Conservation (phyloP, 2,797 vertebrate species). For the Phaenicophaeus curvirostris region DNA sequence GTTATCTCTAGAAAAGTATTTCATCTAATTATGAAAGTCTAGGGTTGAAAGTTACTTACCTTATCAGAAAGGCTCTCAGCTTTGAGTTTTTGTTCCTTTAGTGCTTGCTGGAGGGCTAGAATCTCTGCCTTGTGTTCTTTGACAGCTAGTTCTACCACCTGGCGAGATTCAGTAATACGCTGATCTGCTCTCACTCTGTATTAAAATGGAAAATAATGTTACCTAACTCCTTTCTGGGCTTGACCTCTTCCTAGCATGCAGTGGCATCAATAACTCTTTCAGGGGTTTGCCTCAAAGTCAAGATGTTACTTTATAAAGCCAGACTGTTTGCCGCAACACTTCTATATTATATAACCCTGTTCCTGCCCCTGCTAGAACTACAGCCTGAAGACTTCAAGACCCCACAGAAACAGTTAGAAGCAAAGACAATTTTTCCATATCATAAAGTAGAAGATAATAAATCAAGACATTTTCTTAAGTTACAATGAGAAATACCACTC, state of each 20-base stretch:
- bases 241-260: slow-evolving; percentile 21
- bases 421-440: neutral
- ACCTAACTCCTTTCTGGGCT: slow-evolving; percentile 13
- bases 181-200: slow-evolving; percentile 91
- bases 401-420: neutral
- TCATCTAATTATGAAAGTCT: neutral
- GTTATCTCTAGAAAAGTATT: neutral
- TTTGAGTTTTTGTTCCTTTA: slow-evolving; percentile 98
- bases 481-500: slow-evolving; percentile 17
- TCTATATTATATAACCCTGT: neutral
- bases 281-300: slow-evolving; percentile 38
- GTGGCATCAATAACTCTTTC: slow-evolving; percentile 3
- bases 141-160: slow-evolving; percentile 93
- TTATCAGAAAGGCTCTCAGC: slow-evolving; percentile 98
- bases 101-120: slow-evolving; percentile 92
- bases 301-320: slow-evolving; percentile 23
- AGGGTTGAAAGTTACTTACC: slow-evolving; percentile 70
- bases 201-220: slow-evolving; percentile 44
- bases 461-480: slow-evolving; percentile 16
- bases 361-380: slow-evolving; percentile 5
- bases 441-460: slow-evolving; percentile 1
- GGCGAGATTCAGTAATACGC: slow-evolving; percentile 93
- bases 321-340: slow-evolving; percentile 29
- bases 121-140: slow-evolving; percentile 99
- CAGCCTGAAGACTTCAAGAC: slow-evolving; percentile 1